Base-by-base conservation (phyloP, 2,113 vertebrate genomes). In the Protomyctophum bolini region DNA sequence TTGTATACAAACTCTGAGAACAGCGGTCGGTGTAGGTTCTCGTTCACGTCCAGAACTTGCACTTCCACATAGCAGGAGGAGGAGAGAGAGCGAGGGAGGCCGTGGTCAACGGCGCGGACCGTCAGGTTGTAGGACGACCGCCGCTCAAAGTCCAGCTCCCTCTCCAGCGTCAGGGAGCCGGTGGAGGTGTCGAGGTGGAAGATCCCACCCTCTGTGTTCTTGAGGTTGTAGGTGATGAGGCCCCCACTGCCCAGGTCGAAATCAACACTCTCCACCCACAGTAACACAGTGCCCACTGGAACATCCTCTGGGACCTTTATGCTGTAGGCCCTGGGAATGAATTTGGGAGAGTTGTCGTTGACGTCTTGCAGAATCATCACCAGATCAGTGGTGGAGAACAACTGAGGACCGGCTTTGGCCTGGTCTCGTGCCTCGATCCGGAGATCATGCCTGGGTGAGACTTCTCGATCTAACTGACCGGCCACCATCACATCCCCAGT, bases 271-370 rank as follows among this genome's bases (percentile, higher is more conserved):
- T 99, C 97, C 68, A 98, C 79, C 90, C 98, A 98, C 0, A 96
- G 87, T 0, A 99, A 81, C 9, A 94, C 62, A 0, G 95, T 95
- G 1, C 96, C 96, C 2, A 92, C 78, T 0, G 97, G 97, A 21
- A 96, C 68, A 70, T 99, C 97, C 70, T 99, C 98, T 0, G 95
- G 95, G 76, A 96, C 92, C 82, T 94, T 96, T 68, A 98, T 89
- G 6, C 81, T 94, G 86, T 93, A 94, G 70, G 91, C 21, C 57
- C 90, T 91, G 49, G 94, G 94, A 51, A 93, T 78, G 78, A 98
- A 99, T 47, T 91, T 94, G 0, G 98, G 98, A 9, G 94, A 89
- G 74, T 97, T 97, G 89, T 99, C 98, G 15, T 99, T 99, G 10
- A 93, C 72, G 70, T 99, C 98, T 75, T 95, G 92, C 68, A 99